phyloP scores from a whole-genome alignment of 2,797 vertebrate genomes.

The Nannoperca australis region DNA sequence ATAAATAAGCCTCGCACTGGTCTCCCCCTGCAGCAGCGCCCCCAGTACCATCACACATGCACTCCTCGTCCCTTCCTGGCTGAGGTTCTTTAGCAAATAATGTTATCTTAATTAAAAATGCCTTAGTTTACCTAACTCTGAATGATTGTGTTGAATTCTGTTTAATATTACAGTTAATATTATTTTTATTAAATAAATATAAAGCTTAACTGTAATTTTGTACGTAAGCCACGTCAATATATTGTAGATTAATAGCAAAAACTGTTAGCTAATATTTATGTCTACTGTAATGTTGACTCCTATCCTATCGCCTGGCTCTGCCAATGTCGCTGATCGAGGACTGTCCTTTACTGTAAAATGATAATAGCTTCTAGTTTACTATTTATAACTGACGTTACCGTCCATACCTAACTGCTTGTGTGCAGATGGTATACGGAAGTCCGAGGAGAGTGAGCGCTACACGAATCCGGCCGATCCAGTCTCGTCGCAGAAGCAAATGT shows the following conservation, averaged over 20 bases:
- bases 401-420: conserved; percentile 64
- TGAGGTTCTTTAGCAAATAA: not conserved
- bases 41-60: not conserved
- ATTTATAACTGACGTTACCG: not conserved
- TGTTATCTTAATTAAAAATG: not conserved
- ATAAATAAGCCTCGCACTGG: not conserved
- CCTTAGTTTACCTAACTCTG: not conserved
- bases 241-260: not conserved
- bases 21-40: not conserved
- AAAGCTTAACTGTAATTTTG: not conserved
- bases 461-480: conserved; percentile 68
- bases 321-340: not conserved
- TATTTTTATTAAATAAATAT: not conserved
- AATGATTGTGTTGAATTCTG: not conserved
- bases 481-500: conserved; percentile 9
- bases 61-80: not conserved
- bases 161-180: not conserved
- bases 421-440: conserved; percentile 57
- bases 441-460: conserved; percentile 78
- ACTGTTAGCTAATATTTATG: not conserved
- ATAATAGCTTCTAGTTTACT: not conserved
- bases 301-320: not conserved
- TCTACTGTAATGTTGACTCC: not conserved
- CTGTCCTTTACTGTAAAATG: not conserved
- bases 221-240: not conserved